Evolutionary conservation across 2,888 invertebrate species (phyloP).

Genomic region (Gnatocerus cornutus): DNA sequence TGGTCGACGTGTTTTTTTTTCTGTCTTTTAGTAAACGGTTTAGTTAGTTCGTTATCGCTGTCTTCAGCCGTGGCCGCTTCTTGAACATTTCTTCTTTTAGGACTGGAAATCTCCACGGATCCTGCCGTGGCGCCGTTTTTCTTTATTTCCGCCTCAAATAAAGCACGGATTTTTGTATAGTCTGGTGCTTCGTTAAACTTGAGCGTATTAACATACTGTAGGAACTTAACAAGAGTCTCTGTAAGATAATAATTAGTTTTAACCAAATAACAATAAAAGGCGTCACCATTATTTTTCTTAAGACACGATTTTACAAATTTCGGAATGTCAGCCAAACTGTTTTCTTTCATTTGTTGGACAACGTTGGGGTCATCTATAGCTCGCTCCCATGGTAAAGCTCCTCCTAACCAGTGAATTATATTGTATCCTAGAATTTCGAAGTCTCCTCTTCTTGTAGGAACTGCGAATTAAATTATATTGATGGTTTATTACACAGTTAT

Average conservation of each 20-base stretch:
- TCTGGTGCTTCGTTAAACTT: conserved; percentile 83
- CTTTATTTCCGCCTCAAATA: conserved; percentile 80
- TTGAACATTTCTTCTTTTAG: no score
- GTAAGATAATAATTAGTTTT: conserved; percentile 57
- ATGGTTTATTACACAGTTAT: no score
- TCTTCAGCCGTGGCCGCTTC: no score
- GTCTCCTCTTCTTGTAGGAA: conserved; percentile 91
- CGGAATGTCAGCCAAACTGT: conserved; percentile 76
- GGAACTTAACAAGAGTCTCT: conserved; percentile 71
- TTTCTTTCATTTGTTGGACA: conserved; percentile 82
- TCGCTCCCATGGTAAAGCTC: conserved; percentile 89
- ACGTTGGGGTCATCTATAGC: conserved; percentile 75
- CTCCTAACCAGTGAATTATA: conserved; percentile 92
- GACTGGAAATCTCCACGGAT: no score
- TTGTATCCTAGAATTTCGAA: conserved; percentile 96
- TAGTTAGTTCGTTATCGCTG: no score
- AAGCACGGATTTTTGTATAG: conserved; percentile 80
- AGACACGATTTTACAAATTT: conserved; percentile 71
- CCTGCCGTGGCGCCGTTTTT: conserved; percentile 76
- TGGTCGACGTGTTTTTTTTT: no score
- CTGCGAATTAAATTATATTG: conserved; percentile 70
- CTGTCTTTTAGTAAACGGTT: no score
- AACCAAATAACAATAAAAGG: conserved; percentile 57
- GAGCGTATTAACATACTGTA: conserved; percentile 80
- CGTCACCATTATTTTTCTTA: conserved; percentile 51